A percentile compares a stretch with the other conserved stretches of the same genome.
Conservation (phyloP, 1,140 invertebrate species). For the Mya arenaria region DNA sequence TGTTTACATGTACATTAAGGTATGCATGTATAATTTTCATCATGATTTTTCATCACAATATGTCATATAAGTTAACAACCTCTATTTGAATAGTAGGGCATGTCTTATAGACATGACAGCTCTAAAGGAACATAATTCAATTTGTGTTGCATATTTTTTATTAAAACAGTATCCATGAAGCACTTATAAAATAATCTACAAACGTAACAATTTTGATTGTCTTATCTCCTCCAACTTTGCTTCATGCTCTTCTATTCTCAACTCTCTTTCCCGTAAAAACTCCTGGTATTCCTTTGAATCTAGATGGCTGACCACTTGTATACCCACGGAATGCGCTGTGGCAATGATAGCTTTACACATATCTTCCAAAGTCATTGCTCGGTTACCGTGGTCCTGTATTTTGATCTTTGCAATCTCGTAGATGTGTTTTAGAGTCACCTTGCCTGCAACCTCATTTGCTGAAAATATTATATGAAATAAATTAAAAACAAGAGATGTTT, state of each 20-base stretch:
- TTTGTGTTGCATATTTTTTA: too few relatives aligned
- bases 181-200: constrained; percentile 36
- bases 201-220: constrained; percentile 96
- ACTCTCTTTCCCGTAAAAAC: constrained; percentile 91
- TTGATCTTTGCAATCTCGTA: constrained; percentile 99
- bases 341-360: constrained; percentile 91
- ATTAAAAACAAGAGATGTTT: too few relatives aligned
- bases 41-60: too few relatives aligned
- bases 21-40: too few relatives aligned
- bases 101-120: too few relatives aligned
- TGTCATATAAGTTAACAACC: too few relatives aligned
- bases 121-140: too few relatives aligned
- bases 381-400: constrained; percentile 89
- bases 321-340: constrained; percentile 89
- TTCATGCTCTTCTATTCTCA: constrained; percentile 88
- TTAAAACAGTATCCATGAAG: too few relatives aligned
- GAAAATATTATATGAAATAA: too few relatives aligned
- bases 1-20: too few relatives aligned
- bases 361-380: constrained; percentile 86
- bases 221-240: constrained; percentile 91
- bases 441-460: constrained; percentile 92
- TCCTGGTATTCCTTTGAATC: constrained; percentile 91
- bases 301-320: constrained; percentile 91
- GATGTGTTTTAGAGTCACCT: constrained; percentile 96
- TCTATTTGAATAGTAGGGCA: too few relatives aligned